Percentiles rank a stretch among this genome's conserved stretches.
phyloP scores from a whole-genome alignment of 1,140 invertebrate genomes.

The Anastatus disparis region DNA sequence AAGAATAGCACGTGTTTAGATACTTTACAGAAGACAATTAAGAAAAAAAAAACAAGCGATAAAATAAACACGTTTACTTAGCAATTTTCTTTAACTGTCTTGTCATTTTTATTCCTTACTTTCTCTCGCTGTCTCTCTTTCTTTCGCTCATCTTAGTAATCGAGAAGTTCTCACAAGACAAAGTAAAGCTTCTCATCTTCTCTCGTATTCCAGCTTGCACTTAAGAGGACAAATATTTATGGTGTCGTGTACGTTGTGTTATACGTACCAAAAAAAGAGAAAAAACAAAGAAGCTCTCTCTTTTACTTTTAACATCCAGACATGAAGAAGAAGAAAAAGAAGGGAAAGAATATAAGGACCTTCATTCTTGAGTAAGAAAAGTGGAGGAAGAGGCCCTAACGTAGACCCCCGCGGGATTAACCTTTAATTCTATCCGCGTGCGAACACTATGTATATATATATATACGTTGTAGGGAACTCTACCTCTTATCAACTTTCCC shows the following conservation, averaged over 20 bases:
- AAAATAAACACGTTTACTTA: too few species aligned
- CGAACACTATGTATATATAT: background rate
- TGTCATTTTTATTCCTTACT: too few species aligned
- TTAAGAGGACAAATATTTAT: conserved; percentile 64
- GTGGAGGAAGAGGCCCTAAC: conserved; percentile 37
- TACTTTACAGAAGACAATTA: too few species aligned
- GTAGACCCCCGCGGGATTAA: conserved; percentile 60
- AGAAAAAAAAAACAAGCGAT: too few species aligned
- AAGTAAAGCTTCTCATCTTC: conserved; percentile 8
- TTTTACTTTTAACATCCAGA: background rate
- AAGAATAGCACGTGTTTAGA: too few species aligned
- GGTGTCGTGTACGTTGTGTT: conserved; percentile 46
- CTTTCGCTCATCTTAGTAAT: too few species aligned
- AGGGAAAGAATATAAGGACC: too few species aligned
- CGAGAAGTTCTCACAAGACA: too few species aligned
- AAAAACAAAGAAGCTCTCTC: conserved; percentile 56
- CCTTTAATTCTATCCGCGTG: conserved; percentile 65
- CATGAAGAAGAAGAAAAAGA: too few species aligned
- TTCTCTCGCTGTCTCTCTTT: too few species aligned
- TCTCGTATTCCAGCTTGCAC: conserved; percentile 56
- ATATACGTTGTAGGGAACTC: too few species aligned
- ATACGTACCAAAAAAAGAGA: conserved; percentile 47
- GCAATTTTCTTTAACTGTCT: too few species aligned
- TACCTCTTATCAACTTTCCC: conserved; percentile 35
- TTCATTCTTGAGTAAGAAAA: conserved; percentile 12